These are phyloP conservation scores for Oryzias javanicus DNA, from an alignment of 2,113 vertebrate species.

Conservation along the genomic window DNA sequence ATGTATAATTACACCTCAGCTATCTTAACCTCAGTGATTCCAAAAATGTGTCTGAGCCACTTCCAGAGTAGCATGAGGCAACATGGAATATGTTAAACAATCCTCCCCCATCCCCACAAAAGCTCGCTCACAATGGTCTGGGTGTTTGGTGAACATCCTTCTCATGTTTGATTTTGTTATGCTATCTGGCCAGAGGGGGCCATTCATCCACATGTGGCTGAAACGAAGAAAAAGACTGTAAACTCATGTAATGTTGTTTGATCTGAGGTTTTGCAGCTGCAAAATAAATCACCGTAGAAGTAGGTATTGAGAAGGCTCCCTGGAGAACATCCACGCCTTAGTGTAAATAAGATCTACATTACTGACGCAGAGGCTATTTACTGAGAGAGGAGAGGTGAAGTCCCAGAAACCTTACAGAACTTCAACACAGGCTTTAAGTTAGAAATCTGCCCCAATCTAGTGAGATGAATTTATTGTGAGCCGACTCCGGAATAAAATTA, in stretches of 20 bases:
- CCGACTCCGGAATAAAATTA: no score
- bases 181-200: slow-evolving; percentile 12
- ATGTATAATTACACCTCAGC: slow-evolving; percentile 62
- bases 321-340: background rate
- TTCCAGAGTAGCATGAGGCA: slow-evolving; percentile 52
- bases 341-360: background rate
- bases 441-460: no score
- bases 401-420: no score
- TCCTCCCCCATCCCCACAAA: slow-evolving; percentile 5
- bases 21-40: slow-evolving; percentile 69
- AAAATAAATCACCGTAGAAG: slow-evolving; percentile 21
- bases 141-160: slow-evolving; percentile 33
- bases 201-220: slow-evolving; percentile 21
- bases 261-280: slow-evolving; percentile 19
- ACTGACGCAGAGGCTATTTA: background rate
- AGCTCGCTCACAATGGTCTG: slow-evolving; percentile 20
- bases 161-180: slow-evolving; percentile 30
- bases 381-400: no score
- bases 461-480: no score
- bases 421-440: no score
- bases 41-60: slow-evolving; percentile 64
- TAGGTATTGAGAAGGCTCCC: slow-evolving; percentile 3
- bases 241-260: slow-evolving; percentile 27
- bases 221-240: slow-evolving; percentile 12
- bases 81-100: slow-evolving; percentile 51